A percentile compares a stretch with the other conserved stretches of the same genome.
Conservation (phyloP, 2,888 invertebrate genomes). For the Lasius platythorax region DNA sequence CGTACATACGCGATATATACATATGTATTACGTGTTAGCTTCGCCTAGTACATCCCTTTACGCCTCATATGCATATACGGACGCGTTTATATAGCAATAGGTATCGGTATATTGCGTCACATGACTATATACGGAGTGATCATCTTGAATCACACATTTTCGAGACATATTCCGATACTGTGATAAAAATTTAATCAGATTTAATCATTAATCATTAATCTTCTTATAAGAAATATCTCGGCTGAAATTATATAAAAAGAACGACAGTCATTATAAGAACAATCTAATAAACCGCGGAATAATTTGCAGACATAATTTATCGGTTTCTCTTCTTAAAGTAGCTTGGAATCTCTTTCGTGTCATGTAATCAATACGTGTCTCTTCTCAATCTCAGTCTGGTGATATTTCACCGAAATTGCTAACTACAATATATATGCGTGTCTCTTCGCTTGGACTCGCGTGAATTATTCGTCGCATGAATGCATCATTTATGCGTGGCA, state of each 20-base stretch:
- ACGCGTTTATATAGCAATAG: conserved; percentile 36
- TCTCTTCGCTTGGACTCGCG: not conserved
- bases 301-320: conserved; percentile 60
- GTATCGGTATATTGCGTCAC: not conserved
- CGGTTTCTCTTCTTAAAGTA: conserved; percentile 13
- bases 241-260: not conserved
- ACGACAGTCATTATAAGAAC: not conserved
- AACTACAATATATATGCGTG: conserved; percentile 48
- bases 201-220: not conserved
- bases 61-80: conserved; percentile 16
- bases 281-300: conserved; percentile 40
- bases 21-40: conserved; percentile 51
- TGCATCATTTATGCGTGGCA: too few species aligned
- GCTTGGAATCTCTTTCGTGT: conserved; percentile 46
- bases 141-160: not conserved
- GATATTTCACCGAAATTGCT: conserved; percentile 53
- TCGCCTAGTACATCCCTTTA: conserved; percentile 39
- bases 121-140: not conserved
- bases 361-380: conserved; percentile 59
- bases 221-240: not conserved
- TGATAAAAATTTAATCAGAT: conserved; percentile 6
- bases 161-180: not conserved
- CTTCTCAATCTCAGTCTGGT: not conserved
- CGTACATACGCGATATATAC: conserved; percentile 49
- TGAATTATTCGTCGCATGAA: too few species aligned